These are phyloP conservation scores for Coecobrya sp. DNA, from an alignment of 2,888 invertebrate genomes.

Conservation along the genomic window DNA sequence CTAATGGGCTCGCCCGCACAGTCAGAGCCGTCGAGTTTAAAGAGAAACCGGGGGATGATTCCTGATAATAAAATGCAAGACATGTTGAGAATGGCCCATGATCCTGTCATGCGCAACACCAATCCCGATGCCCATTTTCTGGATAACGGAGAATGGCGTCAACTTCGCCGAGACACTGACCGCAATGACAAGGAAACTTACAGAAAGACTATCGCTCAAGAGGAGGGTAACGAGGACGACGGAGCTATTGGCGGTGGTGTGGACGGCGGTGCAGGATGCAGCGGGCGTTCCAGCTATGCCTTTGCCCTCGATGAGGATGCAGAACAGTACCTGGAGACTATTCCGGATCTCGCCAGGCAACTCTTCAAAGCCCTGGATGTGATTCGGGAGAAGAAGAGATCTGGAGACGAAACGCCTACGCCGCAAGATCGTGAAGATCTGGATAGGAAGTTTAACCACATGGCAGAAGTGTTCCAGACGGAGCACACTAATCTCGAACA, in stretches of 20 bases:
- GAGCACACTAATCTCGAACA: conserved; percentile 83
- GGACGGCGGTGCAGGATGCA: conserved; percentile 67
- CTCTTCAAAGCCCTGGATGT: conserved; percentile 84
- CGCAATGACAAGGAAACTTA: conserved; percentile 77
- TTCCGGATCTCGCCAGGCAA: conserved; percentile 83
- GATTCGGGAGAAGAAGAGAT: conserved; percentile 66
- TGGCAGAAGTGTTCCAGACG: conserved; percentile 84
- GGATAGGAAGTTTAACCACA: conserved; percentile 83
- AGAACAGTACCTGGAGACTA: conserved; percentile 84
- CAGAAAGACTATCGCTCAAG: conserved; percentile 81
- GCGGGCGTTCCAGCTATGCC: conserved; percentile 55
- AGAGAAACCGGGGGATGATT: conserved; percentile 80
- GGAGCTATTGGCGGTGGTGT: conserved; percentile 68
- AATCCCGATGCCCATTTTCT: conserved; percentile 82
- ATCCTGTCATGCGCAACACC: conserved; percentile 59
- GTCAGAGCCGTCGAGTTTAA: conserved; percentile 63
- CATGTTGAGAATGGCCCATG: conserved; percentile 71
- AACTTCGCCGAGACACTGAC: conserved; percentile 82
- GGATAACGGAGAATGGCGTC: conserved; percentile 83
- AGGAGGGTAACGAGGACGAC: conserved; percentile 85
- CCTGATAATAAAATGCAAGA: conserved; percentile 75
- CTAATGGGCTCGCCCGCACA: conserved; percentile 55
- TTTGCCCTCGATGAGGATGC: conserved; percentile 85
- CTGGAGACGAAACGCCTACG: conserved; percentile 52
- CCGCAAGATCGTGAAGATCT: conserved; percentile 75